Conservation (phyloP, 2,113 vertebrate species). For the Phalacrocorax brasilianus region DNA sequence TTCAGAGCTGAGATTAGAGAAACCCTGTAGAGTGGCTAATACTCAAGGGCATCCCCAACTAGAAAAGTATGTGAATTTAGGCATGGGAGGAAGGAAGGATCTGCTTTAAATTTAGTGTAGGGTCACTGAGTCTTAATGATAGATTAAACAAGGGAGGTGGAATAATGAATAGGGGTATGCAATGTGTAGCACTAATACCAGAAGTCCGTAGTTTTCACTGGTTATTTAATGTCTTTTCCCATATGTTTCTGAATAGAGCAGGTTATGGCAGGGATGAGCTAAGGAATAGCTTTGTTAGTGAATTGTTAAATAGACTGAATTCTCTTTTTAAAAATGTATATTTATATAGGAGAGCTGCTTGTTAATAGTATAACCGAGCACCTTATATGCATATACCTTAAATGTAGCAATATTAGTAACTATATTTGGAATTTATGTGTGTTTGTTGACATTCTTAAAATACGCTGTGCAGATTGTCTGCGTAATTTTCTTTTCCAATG, state of each 20-base stretch:
- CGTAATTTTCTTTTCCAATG: background rate
- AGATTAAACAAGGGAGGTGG: slow-evolving; percentile 84
- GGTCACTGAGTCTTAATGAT: slow-evolving; percentile 87
- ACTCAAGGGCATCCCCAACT: slow-evolving; percentile 83
- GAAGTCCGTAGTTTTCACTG: slow-evolving; percentile 80
- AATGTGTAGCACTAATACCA: slow-evolving; percentile 84
- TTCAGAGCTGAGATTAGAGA: slow-evolving; percentile 86
- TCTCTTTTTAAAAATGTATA: slow-evolving; percentile 43
- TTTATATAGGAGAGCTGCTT: slow-evolving; percentile 52
- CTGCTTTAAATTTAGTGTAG: slow-evolving; percentile 88
- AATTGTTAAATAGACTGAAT: slow-evolving; percentile 72
- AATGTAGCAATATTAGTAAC: background rate
- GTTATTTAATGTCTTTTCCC: slow-evolving; percentile 86
- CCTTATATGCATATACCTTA: background rate
- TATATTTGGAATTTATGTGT: background rate
- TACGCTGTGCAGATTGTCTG: background rate
- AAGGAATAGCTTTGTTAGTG: slow-evolving; percentile 82
- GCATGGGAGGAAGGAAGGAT: slow-evolving; percentile 89
- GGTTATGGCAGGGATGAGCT: slow-evolving; percentile 84
- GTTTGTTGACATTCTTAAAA: background rate
- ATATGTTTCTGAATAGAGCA: slow-evolving; percentile 84
- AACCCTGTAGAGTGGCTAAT: slow-evolving; percentile 86
- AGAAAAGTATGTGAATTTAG: slow-evolving; percentile 86
- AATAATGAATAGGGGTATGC: slow-evolving; percentile 85
- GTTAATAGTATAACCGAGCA: background rate